These are phyloP conservation scores for Muntiacus muntjak DNA, from an alignment of 2,113 vertebrate species.

Conservation along the genomic window DNA sequence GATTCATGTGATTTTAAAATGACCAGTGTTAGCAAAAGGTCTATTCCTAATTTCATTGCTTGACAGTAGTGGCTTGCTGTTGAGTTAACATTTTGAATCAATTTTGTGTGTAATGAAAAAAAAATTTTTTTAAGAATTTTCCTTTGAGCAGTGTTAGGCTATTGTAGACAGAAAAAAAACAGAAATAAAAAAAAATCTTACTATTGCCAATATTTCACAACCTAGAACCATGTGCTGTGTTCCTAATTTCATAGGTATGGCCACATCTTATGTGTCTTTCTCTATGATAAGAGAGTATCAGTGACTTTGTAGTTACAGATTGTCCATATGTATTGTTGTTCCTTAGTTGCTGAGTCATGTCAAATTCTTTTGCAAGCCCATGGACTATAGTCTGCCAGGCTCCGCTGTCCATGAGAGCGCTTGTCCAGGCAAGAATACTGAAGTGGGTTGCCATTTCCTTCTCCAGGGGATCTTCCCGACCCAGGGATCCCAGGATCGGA, in stretches of 20 bases:
- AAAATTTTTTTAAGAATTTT: neutral
- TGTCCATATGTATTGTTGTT: neutral
- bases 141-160: neutral
- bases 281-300: neutral
- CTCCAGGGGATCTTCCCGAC: neutral
- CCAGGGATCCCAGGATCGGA: neutral
- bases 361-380: neutral
- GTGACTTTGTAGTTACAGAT: neutral
- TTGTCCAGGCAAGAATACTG: neutral
- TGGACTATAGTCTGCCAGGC: neutral
- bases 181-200: neutral
- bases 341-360: neutral
- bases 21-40: neutral
- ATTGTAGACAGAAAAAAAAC: neutral
- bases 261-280: neutral
- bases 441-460: neutral
- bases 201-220: neutral
- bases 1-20: slow-evolving; percentile 24
- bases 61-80: neutral
- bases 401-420: neutral
- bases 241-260: neutral
- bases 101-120: neutral
- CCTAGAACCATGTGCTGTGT: neutral
- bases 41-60: neutral
- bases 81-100: neutral